Evolutionary conservation across 1,140 invertebrate genomes (phyloP), one percentile per base, ranked within the genome.

Genomic region (Geopemphigus sp.): DNA sequence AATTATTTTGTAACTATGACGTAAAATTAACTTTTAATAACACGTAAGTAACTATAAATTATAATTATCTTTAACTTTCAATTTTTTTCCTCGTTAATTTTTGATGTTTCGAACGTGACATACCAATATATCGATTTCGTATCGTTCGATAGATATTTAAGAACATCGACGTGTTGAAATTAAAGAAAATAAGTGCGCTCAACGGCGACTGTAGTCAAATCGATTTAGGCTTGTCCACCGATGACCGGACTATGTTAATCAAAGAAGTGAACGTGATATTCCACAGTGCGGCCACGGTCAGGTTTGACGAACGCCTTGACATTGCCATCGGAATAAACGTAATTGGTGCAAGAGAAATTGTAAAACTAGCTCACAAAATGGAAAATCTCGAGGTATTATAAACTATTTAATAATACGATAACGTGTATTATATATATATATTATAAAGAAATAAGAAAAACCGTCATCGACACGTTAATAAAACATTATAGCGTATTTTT

Each of bases 221-320:
- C 26, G 84, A 84, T n/a, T 84, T 82, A 11, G 82, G 82, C 17
- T n/a, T 82, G 11, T 72, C 26, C 22, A 1, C 6, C 10, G 68
- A 47, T 1, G 89, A 90, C 61, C 86, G 88, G 80, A 83, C 87
- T 80, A 81, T 88, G 0, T 83, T 97, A 2, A 86, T 87, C 10
- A 88, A 92, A 5, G 88, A 91, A 83, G 92, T 97, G 0, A 90
- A 91, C 3, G 87, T 98, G n/a, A 90, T 98, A 15, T 97, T 96
- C 85, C 95, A 98, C 84, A 92, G 92, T 4, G 97, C 96, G 1
- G 96, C 97, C 0, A 97, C 93, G 80, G 92, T 98, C 54, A 91
- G 93, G 83, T 92, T 82, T 66, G 90, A 92, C 83, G 91, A 92
- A 83, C 89, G 90, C 53, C 84, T 93, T 10, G 87, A 88, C 81